Base-by-base conservation (phyloP, 2,888 invertebrate genomes). In the Oxystoma pomonae region DNA sequence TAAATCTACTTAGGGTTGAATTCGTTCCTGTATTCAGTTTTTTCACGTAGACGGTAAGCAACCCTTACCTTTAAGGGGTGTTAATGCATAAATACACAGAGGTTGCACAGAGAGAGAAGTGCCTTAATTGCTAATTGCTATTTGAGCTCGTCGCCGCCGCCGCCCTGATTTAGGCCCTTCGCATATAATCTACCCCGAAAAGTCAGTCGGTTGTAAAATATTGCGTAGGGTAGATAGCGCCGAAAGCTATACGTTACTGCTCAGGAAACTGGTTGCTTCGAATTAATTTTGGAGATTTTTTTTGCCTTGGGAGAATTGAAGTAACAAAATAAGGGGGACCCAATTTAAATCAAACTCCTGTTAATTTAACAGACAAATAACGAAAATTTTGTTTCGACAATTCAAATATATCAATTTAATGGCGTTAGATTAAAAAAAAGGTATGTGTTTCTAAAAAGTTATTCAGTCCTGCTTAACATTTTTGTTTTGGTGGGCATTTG, bases 61-160 rank as follows among this genome's bases (percentile, higher is more conserved):
- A 3, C 35, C 35, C 53, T 53, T 19, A 53, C 19, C 16, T 16
- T 53, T 53, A 62, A 66, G 69, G 72, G 72, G 74, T 69, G 73
- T 70, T 70, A 74, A 73, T 75, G 72, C 73, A 71, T 73, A 74
- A 75, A 75, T 74, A 72, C 69, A 72, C 71, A 12, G 51, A 57
- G 21, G 12, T 35, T 12, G 3, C 35, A 35, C 5, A 35, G 67
- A 67, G 64, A 73, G 70, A 74, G 73, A 77, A 76, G 76, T 75
- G 77, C 72, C 70, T 73, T 77, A 77, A 78, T 78, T 77, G 76
- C 77, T 78, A 78, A 78, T 78, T 78, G 74, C 74, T 68, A 75
- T 77, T 75, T 76, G 76, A 76, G 73, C 71, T 72, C 72, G 77
- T 76, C 75, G 77, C 76, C 74, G 71, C 69, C 35, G 76, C 72